A percentile compares a stretch with the other conserved stretches of the same genome.
These are phyloP conservation scores for Orius laevigatus DNA, from an alignment of 1,140 invertebrate species.

Conservation along the genomic window DNA sequence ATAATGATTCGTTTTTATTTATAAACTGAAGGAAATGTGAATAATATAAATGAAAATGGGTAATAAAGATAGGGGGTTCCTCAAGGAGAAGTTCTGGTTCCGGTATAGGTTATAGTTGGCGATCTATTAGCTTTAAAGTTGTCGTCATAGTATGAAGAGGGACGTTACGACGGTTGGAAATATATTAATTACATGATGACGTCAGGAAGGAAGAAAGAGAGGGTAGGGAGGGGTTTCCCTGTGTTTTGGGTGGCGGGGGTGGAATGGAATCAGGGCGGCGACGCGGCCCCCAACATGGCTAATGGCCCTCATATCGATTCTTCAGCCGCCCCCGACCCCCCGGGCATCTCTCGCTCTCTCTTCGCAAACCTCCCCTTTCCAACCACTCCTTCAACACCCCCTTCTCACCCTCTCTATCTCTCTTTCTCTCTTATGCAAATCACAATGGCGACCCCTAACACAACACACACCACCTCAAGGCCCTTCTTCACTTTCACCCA, in stretches of 20 bases:
- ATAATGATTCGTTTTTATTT: too few relatives aligned
- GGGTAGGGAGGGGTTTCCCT: not conserved
- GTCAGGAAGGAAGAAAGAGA: not conserved
- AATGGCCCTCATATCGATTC: constrained; percentile 18
- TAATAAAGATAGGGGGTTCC: too few relatives aligned
- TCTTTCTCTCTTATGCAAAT: constrained; percentile 15
- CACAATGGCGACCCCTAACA: constrained; percentile 17
- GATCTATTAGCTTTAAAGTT: not conserved
- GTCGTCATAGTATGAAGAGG: not conserved
- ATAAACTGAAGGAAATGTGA: too few relatives aligned
- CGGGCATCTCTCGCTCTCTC: not conserved
- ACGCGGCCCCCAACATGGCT: constrained; percentile 11
- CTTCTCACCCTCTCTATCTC: constrained; percentile 1
- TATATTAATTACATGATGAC: constrained; percentile 13
- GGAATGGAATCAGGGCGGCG: constrained; percentile 11
- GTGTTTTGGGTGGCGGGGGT: not conserved
- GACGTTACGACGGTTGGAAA: not conserved
- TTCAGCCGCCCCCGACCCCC: constrained; percentile 6
- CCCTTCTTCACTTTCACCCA: constrained; percentile 12
- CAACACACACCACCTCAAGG: constrained; percentile 9
- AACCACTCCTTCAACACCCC: not conserved
- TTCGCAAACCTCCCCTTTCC: not conserved
- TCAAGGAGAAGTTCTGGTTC: too few relatives aligned
- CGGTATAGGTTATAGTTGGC: not conserved
- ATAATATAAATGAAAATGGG: too few relatives aligned